Base-by-base conservation (phyloP, 2,888 invertebrate genomes). In the Pseudoips prasinana region DNA sequence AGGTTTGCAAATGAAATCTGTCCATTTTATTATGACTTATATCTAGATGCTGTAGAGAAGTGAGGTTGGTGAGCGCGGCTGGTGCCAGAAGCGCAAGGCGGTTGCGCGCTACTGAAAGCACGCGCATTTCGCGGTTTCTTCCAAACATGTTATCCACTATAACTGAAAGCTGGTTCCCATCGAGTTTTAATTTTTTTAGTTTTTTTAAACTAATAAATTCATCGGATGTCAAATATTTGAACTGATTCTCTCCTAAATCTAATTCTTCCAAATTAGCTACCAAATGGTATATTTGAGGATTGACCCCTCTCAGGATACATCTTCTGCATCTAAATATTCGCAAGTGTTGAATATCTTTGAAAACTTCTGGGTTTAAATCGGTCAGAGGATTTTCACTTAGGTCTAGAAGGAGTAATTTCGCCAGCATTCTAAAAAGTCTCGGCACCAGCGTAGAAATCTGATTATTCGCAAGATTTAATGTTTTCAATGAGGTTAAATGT, bases 211-310 rank as follows among this genome's bases (percentile, higher is more conserved):
- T 93, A 53, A 90, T 89, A 68, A 93, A 94, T 69, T 94, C 94
- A 61, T 94, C 94, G 26, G 91, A 88, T 48, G 92, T 92, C 31
- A 94, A 79, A 74, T 93, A 94, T 77, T 94, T 94, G 70, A 95
- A 93, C 37, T 90, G 90, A 81, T 95, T 95, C 67, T 94, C 91
- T 23, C 95, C 94, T 58, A 95, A 83, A 79, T 95, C 95, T 57
- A 95, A 79, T 68, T 93, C 92, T 54, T 91, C 91, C 44, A 95
- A 87, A 65, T 92, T 92, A 43, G 94, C 91, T 60, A 94, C 90
- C 59, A 94, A 90, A 71, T 94, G 93, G 81, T 95, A 95, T 58
- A 95, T 91, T 71, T 94, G 93, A 6, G 94, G 92, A 82, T 95
- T 95, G 58, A 95, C 91, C 72, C 93, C 91, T 59, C 91, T 90